Percentiles rank a stretch among this genome's conserved stretches.
Evolutionary conservation across 2,113 vertebrate genomes (phyloP).

Genomic region (Deroptyus accipitrinus): DNA sequence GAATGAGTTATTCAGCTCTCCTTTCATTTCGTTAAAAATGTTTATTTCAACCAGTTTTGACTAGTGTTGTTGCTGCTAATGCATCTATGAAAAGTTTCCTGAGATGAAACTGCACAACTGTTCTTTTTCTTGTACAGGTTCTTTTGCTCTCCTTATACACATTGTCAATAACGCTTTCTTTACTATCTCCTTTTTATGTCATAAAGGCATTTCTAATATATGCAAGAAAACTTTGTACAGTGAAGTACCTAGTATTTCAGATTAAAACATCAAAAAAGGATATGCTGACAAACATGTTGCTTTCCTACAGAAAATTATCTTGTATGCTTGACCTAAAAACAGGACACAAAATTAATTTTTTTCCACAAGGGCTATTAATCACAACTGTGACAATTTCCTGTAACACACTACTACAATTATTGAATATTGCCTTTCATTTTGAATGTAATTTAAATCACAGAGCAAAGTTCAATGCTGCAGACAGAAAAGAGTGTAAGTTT

Average conservation of each 20-base stretch:
- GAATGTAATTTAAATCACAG: slow-evolving; percentile 64
- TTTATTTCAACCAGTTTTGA: not conserved
- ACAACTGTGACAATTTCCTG: slow-evolving; percentile 70
- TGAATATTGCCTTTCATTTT: slow-evolving; percentile 68
- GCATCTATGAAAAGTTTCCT: not conserved
- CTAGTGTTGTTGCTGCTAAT: not conserved
- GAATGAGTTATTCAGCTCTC: not conserved
- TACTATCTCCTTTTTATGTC: not conserved
- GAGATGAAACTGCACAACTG: not conserved
- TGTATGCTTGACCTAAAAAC: slow-evolving; percentile 76
- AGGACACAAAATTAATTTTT: slow-evolving; percentile 75
- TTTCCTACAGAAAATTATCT: slow-evolving; percentile 65
- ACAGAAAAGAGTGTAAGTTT: slow-evolving; percentile 46
- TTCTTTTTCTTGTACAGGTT: not conserved
- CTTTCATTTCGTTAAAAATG: not conserved
- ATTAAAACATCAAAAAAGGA: slow-evolving; percentile 56
- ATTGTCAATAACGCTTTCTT: not conserved
- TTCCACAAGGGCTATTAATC: slow-evolving; percentile 73
- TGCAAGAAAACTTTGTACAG: slow-evolving; percentile 19
- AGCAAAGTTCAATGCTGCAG: slow-evolving; percentile 56
- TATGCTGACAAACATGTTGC: slow-evolving; percentile 57
- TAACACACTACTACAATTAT: slow-evolving; percentile 43
- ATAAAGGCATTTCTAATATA: not conserved
- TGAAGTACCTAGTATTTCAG: not conserved
- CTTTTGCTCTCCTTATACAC: not conserved